phyloP scores from a whole-genome alignment of 2,888 invertebrate species.

The Drosophila pegasa region DNA sequence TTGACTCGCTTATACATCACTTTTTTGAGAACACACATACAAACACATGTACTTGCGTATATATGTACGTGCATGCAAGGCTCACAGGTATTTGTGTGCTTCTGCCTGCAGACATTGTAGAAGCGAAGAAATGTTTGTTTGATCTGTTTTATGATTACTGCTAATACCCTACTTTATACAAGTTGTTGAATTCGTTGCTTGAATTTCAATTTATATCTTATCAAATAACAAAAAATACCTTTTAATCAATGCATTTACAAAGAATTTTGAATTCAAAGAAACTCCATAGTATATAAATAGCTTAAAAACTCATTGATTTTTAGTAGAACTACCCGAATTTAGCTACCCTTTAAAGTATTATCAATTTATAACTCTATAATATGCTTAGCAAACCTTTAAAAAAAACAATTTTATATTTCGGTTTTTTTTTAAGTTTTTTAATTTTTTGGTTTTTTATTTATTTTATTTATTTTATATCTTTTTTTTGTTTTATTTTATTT shows the following conservation, averaged over 20 bases:
- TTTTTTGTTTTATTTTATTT: background rate
- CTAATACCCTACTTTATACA: background rate
- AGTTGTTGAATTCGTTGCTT: background rate
- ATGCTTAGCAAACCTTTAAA: background rate
- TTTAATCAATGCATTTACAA: slow-evolving; percentile 39
- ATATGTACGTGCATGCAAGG: background rate
- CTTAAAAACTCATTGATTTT: background rate
- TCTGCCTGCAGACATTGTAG: background rate
- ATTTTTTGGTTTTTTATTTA: background rate
- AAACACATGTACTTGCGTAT: background rate
- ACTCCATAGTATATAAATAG: background rate
- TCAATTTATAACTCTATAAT: background rate
- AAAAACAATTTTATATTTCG: background rate
- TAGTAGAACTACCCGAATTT: background rate
- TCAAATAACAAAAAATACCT: background rate
- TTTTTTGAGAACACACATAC: background rate
- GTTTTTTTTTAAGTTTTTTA: slow-evolving; percentile 48
- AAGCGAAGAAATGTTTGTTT: background rate
- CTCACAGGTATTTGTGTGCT: background rate
- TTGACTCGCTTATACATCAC: background rate
- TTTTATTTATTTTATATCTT: slow-evolving; percentile 1
- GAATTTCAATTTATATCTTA: background rate
- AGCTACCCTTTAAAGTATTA: slow-evolving; percentile 26
- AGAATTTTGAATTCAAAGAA: background rate
- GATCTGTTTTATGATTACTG: background rate